Conservation (phyloP, 2,888 invertebrate genomes). For the Stegana nigrithorax region DNA sequence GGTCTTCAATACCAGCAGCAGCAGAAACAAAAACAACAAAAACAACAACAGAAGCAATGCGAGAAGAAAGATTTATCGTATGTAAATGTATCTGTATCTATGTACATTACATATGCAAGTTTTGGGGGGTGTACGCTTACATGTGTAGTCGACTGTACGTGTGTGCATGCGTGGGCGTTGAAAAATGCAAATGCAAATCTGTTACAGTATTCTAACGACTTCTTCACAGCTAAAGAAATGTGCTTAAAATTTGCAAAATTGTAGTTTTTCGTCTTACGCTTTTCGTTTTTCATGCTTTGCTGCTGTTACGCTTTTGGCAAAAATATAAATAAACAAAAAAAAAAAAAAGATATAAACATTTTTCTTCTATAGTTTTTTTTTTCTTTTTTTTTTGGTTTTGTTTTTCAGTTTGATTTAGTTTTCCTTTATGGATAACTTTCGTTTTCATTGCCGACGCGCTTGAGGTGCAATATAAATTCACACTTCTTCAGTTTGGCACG, state of each 20-base stretch:
- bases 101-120: no score
- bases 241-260: slow-evolving; percentile 57
- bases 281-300: no score
- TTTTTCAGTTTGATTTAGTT: no score
- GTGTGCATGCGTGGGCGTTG: slow-evolving; percentile 20
- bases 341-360: no score
- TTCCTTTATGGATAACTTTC: no score
- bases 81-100: slow-evolving; percentile 44
- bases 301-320: no score
- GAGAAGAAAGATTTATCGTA: slow-evolving; percentile 44
- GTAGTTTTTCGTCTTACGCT: slow-evolving; percentile 47
- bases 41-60: no score
- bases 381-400: slow-evolving; percentile 12
- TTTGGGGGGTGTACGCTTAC: slow-evolving; percentile 38
- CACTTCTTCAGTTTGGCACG: slow-evolving; percentile 36
- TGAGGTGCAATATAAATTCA: slow-evolving; percentile 24
- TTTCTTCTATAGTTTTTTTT: not conserved
- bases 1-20: slow-evolving; percentile 39
- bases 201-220: slow-evolving; percentile 51
- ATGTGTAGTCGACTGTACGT: slow-evolving; percentile 17
- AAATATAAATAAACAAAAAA: no score
- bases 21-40: no score
- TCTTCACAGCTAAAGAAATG: slow-evolving; percentile 49
- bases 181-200: slow-evolving; percentile 57
- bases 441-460: no score